These are phyloP conservation scores for Anoplopoma fimbria DNA, from an alignment of 2,113 vertebrate species.

Conservation along the genomic window DNA sequence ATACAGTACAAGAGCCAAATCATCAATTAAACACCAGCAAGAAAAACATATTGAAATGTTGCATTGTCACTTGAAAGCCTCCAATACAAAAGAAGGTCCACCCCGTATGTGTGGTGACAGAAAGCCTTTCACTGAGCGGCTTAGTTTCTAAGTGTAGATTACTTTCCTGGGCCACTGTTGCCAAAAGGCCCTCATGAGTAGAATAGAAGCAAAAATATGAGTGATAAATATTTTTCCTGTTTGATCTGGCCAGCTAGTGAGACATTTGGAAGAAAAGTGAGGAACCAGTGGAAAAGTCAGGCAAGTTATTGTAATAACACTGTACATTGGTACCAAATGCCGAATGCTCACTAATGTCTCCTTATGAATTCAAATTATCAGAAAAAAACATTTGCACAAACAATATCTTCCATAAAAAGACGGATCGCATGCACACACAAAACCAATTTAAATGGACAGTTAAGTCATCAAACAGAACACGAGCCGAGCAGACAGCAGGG, in stretches of 20 bases:
- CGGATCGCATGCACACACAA: constrained; percentile 1
- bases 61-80: background rate
- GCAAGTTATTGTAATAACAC: background rate
- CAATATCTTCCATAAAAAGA: constrained; percentile 11
- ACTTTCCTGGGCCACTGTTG: constrained; percentile 21
- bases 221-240: constrained; percentile 34
- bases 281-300: constrained; percentile 34
- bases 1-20: background rate
- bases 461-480: constrained; percentile 41
- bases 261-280: constrained; percentile 34
- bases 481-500: constrained; percentile 58
- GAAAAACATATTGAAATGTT: background rate
- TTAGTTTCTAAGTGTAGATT: constrained; percentile 33
- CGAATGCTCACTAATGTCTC: background rate
- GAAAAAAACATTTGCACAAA: constrained; percentile 34
- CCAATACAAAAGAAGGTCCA: background rate
- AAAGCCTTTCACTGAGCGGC: constrained; percentile 7
- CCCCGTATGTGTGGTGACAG: background rate
- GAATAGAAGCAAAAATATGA: constrained; percentile 18
- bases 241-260: constrained; percentile 24
- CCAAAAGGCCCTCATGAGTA: constrained; percentile 15
- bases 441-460: constrained; percentile 52
- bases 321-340: background rate
- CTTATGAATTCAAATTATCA: background rate
- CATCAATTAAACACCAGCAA: background rate